Base-by-base conservation (phyloP, 2,888 invertebrate genomes). In the Nomada fucata region DNA sequence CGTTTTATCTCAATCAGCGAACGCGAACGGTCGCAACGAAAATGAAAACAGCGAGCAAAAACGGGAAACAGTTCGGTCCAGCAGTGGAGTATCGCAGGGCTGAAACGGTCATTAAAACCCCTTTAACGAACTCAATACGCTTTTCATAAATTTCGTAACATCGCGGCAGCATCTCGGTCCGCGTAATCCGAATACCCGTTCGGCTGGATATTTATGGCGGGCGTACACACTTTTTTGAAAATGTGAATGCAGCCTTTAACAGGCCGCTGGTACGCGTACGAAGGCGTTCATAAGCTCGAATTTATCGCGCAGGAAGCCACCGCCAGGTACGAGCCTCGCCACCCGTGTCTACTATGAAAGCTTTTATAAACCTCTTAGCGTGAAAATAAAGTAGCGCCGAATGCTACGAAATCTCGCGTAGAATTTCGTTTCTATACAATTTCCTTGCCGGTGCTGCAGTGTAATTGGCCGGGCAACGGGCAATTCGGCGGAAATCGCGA, bases 311-410 rank as follows among this genome's bases (percentile, higher is more conserved):
- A 29, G 29, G 75, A 63, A 61, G 53, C 52, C 64, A 13, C 44
- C 15, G 44, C 47, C 23, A 44, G 60, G 7, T 60, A 61, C 26
- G 13, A n/a, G 59, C 63, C 47, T 42, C 10, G 15, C 20, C 5
- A 11, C 18, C 1, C 18, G 42, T 61, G 59, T 53, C 57, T 64
- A 36, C 59, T 20, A 18, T 5, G 60, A 36, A n/a, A 44, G 73
- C 65, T 76, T 79, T 76, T 68, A 68, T 68, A 79, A 68, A 76
- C 72, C 72, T 61, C 77, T 77, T 61, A 77, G 29, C 60, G 26
- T 15, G 36, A 23, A 59, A 55, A 77, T 77, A 77, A 67, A 67
- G 59, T 72, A 60, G 42, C 29, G 13, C 7, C 67, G 53, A 75
- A 70, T 29, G 57, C 44, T 47, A n/a, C 67, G 53, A 67, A 36